Base-by-base conservation (phyloP, 2,797 vertebrate genomes). In the Ambastaia sidthimunki region DNA sequence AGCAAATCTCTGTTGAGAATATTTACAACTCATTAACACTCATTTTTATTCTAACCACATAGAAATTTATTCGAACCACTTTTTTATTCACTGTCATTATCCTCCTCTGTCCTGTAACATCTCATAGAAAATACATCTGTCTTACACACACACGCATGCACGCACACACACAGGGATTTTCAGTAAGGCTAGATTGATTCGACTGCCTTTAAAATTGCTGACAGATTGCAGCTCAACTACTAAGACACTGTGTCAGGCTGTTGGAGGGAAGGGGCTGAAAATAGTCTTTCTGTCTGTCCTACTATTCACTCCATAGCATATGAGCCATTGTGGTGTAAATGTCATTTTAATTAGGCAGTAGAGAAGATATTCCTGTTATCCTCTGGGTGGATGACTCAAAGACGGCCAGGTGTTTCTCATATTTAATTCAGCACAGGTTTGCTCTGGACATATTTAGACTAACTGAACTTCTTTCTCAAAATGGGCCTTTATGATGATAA, bases 121-220 rank as follows among this genome's bases (percentile, higher is more conserved):
- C 62, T 34, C 12, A 23, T 68, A 48, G 44, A 48, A 68, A 63
- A 34, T 4, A 59, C n/a, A n/a, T n/a, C n/a, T n/a, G n/a, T n/a
- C n/a, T n/a, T n/a, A n/a, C n/a, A n/a, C n/a, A 55, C 19, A 1
- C 54, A 21, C 50, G 7, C 16, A 19, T 7, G 10, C 52, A 21
- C 7, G 7, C 15, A 13, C 16, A 31, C 16, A 31, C 11, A 54
- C 48, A 19, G 59, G 54, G 52, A 11, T 18, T 50, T 62, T 80
- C 57, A 7, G 25, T 19, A 68, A 15, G 6, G 18, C 48, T 57
- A 63, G 59, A 84, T 71, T 48, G 70, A 78, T 78, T 47, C 2
- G 18, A 37, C 25, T 44, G 15, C 37, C 66, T 69, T 34, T 31
- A 21, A 65, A n/a, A 65, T 0, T 25, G 57, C 67, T 76, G 67